Conservation (phyloP, 2,888 invertebrate genomes). For the Arge pagana region DNA sequence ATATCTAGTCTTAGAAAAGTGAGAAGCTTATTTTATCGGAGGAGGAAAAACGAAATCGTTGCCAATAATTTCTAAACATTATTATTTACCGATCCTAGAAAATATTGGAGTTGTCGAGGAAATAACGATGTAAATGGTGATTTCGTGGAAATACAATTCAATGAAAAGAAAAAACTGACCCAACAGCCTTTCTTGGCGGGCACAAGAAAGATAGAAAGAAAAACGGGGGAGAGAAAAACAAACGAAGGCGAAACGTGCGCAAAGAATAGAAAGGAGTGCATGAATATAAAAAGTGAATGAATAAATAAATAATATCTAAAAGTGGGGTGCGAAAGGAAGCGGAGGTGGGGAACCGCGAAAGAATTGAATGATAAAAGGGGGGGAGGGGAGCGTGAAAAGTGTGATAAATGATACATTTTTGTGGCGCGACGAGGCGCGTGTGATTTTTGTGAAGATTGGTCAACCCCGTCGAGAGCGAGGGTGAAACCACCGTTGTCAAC, state of each 20-base stretch:
- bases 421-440: slow-evolving; percentile 10
- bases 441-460: slow-evolving; percentile 9
- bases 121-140: too few species aligned
- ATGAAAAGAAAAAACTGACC: too few species aligned
- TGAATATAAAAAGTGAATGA: neutral
- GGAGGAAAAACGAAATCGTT: too few species aligned
- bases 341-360: neutral
- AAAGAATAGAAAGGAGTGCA: neutral
- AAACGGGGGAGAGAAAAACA: neutral
- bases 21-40: too few species aligned
- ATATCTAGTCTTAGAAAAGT: too few species aligned
- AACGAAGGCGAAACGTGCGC: neutral
- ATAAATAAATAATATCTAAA: neutral
- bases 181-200: too few species aligned
- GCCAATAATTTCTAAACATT: too few species aligned
- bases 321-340: too few species aligned
- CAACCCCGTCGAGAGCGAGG: slow-evolving; percentile 24
- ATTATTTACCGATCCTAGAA: too few species aligned
- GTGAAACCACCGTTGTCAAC: slow-evolving; percentile 32
- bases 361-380: neutral
- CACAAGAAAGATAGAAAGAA: neutral
- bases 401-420: slow-evolving; percentile 13
- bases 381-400: neutral
- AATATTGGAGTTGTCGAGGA: too few species aligned
- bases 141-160: too few species aligned